A percentile compares a stretch with the other conserved stretches of the same genome.
Evolutionary conservation across 2,797 vertebrate species (phyloP).

Genomic region (Bufotes viridis): DNA sequence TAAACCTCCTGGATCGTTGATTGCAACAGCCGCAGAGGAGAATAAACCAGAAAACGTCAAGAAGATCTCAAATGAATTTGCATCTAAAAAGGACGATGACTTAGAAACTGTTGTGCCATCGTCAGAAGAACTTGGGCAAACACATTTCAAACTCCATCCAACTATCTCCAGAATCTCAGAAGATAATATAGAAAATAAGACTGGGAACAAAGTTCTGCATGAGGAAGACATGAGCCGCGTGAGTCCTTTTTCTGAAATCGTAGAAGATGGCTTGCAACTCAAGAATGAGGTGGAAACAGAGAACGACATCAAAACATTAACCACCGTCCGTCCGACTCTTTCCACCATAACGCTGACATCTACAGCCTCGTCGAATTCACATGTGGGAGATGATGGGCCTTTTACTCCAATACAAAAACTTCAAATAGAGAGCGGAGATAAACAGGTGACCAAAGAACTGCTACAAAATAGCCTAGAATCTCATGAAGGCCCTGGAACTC

Average conservation of each 20-base stretch:
- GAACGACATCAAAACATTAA: not conserved
- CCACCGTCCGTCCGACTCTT: not conserved
- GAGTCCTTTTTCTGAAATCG: slow-evolving; percentile 17
- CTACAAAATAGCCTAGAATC: slow-evolving; percentile 15
- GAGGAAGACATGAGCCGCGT: not conserved
- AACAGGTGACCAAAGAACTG: not conserved
- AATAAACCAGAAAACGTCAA: slow-evolving; percentile 31
- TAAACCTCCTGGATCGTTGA: slow-evolving; percentile 30
- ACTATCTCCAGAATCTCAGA: not conserved
- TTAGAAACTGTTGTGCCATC: not conserved
- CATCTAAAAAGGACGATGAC: not conserved
- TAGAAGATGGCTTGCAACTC: not conserved
- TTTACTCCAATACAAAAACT: slow-evolving; percentile 54
- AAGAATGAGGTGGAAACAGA: slow-evolving; percentile 35
- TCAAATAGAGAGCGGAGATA: slow-evolving; percentile 44
- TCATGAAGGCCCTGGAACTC: not conserved
- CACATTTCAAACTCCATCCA: not conserved
- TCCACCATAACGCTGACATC: slow-evolving; percentile 54
- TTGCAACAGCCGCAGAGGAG: slow-evolving; percentile 19
- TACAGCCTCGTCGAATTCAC: not conserved
- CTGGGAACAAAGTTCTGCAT: not conserved
- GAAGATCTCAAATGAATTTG: slow-evolving; percentile 27
- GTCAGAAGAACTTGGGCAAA: not conserved
- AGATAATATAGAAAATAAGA: not conserved
- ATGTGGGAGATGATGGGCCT: not conserved